Conservation (phyloP, 2,113 vertebrate species). For the Tychaedon coryphoeus region DNA sequence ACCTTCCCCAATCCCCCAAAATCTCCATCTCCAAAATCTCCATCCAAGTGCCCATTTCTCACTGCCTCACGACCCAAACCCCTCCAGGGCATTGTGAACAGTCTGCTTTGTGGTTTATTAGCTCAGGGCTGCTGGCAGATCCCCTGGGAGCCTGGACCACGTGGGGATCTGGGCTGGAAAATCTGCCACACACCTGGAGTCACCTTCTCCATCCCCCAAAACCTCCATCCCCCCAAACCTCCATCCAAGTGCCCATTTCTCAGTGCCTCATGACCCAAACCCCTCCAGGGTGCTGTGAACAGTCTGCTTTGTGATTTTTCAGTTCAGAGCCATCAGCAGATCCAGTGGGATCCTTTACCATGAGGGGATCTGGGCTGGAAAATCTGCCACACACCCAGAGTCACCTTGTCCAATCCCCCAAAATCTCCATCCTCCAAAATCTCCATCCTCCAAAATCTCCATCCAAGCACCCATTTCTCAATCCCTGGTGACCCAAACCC, state of each 20-base stretch:
- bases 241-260: neutral
- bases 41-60: neutral
- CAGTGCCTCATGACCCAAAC: neutral
- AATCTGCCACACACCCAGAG: fast-evolving
- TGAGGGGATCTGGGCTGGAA: neutral
- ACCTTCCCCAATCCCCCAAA: fast-evolving
- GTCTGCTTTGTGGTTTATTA: neutral
- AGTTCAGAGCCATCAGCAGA: fast-evolving
- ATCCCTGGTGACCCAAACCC: neutral
- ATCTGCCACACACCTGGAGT: fast-evolving
- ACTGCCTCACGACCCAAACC: neutral
- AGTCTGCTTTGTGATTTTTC: neutral
- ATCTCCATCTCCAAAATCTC: neutral
- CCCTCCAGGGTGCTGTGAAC: neutral
- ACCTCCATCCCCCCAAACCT: neutral
- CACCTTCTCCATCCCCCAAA: neutral
- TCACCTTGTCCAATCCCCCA: fast-evolving
- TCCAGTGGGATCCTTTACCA: too few species aligned
- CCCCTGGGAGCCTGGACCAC: neutral
- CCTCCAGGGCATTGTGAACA: neutral
- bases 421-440: neutral
- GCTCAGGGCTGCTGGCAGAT: neutral
- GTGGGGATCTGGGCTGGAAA: neutral
- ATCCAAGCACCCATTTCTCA: neutral
- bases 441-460: fast-evolving